These are phyloP conservation scores for Sarcophaga caerulescens DNA, from an alignment of 2,888 invertebrate species.

Conservation along the genomic window DNA sequence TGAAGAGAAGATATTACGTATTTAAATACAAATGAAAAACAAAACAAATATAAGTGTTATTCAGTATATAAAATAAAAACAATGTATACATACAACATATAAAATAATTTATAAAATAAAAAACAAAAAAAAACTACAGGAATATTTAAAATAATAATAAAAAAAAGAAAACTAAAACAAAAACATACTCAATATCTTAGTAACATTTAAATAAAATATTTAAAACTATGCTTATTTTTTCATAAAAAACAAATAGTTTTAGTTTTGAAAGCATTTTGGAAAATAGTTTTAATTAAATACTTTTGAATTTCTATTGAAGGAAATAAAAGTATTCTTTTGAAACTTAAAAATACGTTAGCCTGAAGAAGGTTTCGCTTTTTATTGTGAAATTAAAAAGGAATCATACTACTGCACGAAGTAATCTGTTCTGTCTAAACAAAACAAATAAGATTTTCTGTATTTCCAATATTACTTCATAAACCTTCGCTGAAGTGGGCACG, in stretches of 20 bases:
- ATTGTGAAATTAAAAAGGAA: too few species aligned
- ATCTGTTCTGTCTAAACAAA: too few species aligned
- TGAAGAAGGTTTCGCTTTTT: too few species aligned
- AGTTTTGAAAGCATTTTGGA: neutral
- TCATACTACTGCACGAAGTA: too few species aligned
- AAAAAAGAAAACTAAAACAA: constrained; percentile 26
- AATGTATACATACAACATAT: constrained; percentile 21
- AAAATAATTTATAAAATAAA: constrained; percentile 33
- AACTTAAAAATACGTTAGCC: too few species aligned
- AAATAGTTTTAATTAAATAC: too few species aligned
- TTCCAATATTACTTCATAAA: too few species aligned
- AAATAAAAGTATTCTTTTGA: too few species aligned
- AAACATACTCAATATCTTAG: constrained; percentile 57
- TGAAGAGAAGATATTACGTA: constrained; percentile 30
- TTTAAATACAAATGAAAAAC: constrained; percentile 24
- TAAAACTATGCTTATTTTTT: constrained; percentile 29
- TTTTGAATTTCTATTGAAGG: too few species aligned
- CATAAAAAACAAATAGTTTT: neutral
- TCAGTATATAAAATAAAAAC: constrained; percentile 37
- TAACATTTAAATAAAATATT: constrained; percentile 37
- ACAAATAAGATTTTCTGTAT: too few species aligned
- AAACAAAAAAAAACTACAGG: constrained; percentile 62
- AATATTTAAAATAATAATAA: constrained; percentile 52
- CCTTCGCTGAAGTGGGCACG: too few species aligned
- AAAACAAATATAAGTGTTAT: constrained; percentile 60